Evolutionary conservation across 1,140 invertebrate species (phyloP), one percentile per base, ranked within the genome.

Genomic region (Calycopis cecrops): DNA sequence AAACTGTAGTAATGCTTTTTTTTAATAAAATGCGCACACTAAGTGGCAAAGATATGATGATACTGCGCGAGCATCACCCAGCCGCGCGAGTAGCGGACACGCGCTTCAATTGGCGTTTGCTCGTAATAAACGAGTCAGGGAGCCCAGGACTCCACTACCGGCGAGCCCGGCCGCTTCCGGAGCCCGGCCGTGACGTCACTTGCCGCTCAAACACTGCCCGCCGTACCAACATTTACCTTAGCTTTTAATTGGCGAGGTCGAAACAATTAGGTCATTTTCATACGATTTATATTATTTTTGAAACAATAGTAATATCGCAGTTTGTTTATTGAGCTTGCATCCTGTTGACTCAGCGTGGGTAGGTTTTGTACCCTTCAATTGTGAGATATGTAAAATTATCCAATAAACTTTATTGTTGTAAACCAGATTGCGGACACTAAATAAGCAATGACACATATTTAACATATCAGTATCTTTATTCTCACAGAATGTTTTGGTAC

Each of bases 171-270:
- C 65, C 69, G 63, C 78, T 76, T 81, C 80, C 78, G 75, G 76
- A 77, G 74, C 66, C 71, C 76, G 66, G 66, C 63, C 67, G 64
- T 73, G 69, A 77, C 79, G 79, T 76, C 73, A 80, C 70, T 72
- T 65, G 69, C 68, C 66, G 64, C 57, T 67, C 65, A 67, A 71
- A 71, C 66, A 69, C 65, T 62, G 65, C 61, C 64, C 71, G 65
- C 48, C 63, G 49, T 48, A 40, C 72, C 63, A 69, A 58, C 68
- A 65, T 79, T 79, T 81, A 84, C 78, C 79, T 86, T 76, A 81
- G 73, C 76, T 86, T 83, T 84, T 86, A 83, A 86, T 86, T 84
- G 78, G 76, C 68, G 77, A 83, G 83, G 83, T 76, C 78, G 63
- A 72, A 82, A 77, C 71, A 86, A 86, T 84, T 84, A 76, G 83